A percentile compares a stretch with the other conserved stretches of the same genome.
Evolutionary conservation across 2,113 vertebrate species (phyloP).

Genomic region (Neogale vison): DNA sequence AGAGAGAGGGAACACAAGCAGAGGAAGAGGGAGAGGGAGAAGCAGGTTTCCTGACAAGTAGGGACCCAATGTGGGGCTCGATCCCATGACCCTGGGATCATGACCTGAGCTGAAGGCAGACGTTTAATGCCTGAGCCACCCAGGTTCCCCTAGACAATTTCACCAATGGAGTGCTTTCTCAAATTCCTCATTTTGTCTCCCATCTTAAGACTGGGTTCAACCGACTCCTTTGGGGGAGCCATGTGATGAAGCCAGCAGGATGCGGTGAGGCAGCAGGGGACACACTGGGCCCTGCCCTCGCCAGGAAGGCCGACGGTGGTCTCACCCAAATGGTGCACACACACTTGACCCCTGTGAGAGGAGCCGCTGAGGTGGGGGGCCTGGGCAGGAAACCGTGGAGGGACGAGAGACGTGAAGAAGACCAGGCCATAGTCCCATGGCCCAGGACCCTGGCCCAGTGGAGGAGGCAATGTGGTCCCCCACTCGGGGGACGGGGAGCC

Average conservation of each 20-base stretch:
- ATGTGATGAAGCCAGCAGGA: rapidly evolving
- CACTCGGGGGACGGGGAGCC: not conserved
- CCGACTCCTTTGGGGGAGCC: rapidly evolving
- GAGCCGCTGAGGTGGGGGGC: no score
- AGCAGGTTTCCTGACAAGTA: no score
- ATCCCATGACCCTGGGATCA: no score
- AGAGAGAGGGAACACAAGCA: no score
- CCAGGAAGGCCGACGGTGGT: rapidly evolving
- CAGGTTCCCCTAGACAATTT: no score
- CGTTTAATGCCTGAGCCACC: no score
- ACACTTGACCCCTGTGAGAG: rapidly evolving
- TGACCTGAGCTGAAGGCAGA: no score
- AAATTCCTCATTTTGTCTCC: not conserved
- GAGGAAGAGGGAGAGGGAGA: no score
- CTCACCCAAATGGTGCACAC: rapidly evolving
- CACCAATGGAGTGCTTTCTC: not conserved
- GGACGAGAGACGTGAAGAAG: rapidly evolving
- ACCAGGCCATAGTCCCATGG: rapidly evolving
- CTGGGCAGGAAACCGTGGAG: rapidly evolving
- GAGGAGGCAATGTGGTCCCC: not conserved
- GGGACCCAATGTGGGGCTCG: no score
- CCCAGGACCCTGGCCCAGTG: rapidly evolving
- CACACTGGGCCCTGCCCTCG: not conserved
- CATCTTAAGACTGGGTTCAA: not conserved
- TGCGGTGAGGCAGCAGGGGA: rapidly evolving